phyloP scores from a whole-genome alignment of 2,797 vertebrate species.

The Chelmon rostratus region DNA sequence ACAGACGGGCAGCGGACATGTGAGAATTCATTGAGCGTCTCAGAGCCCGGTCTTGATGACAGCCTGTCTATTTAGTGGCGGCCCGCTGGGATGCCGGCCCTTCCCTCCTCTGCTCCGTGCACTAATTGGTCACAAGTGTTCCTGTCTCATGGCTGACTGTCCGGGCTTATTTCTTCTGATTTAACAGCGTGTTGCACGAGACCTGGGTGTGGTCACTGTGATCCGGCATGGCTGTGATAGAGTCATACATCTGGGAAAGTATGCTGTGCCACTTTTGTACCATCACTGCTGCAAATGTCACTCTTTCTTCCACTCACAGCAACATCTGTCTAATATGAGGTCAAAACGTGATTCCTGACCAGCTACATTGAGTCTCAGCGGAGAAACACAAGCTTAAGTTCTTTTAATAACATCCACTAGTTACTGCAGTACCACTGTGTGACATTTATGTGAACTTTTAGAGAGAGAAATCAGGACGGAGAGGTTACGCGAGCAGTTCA shows the following conservation, averaged over 20 bases:
- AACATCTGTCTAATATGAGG: conserved; percentile 18
- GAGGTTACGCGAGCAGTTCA: conserved; percentile 72
- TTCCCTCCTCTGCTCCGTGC: conserved; percentile 48
- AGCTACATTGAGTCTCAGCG: conserved; percentile 10
- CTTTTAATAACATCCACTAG: conserved; percentile 28
- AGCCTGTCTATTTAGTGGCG: conserved; percentile 78
- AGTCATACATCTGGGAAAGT: conserved; percentile 25
- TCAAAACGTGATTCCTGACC: conserved; percentile 14
- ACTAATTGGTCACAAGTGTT: conserved; percentile 83
- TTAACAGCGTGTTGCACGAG: conserved; percentile 35
- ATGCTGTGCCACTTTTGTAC: neutral
- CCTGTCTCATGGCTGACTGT: conserved; percentile 63
- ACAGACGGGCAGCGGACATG: conserved; percentile 69
- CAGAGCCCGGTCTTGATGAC: conserved; percentile 74
- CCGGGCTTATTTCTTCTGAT: conserved; percentile 57
- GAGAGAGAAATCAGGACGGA: conserved; percentile 59
- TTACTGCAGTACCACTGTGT: conserved; percentile 30
- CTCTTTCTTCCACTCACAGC: neutral
- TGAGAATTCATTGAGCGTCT: conserved; percentile 73
- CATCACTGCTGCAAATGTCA: conserved; percentile 2
- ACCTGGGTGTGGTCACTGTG: conserved; percentile 56
- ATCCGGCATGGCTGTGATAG: conserved; percentile 7
- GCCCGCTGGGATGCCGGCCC: conserved; percentile 69
- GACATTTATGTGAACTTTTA: conserved; percentile 68
- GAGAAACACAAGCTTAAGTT: conserved; percentile 26